Base-by-base conservation (phyloP, 2,888 invertebrate species). In the Elmis aenea region DNA sequence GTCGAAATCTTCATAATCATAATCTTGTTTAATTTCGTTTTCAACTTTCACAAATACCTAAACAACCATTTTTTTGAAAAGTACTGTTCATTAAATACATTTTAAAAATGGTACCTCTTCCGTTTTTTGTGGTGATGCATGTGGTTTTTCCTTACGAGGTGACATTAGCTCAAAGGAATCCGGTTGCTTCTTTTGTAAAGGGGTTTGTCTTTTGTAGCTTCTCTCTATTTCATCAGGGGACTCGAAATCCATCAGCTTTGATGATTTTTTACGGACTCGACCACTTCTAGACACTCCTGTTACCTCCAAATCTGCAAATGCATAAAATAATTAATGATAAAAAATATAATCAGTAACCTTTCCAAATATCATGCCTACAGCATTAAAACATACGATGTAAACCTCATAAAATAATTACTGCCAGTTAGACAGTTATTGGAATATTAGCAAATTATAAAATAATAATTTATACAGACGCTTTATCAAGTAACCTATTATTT, bases 161-260 rank as follows among this genome's bases (percentile, higher is more conserved):
- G 50, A 46, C 24, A 44, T 33, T 12, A 44, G 37, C 24, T 52
- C 50, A 13, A 26, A 39, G 14, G 30, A 28, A 8, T 44, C 44
- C 0, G 36, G 8, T 13, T 41, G 57, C 35, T 53, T 52, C 6
- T 47, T 33, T 43, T 70, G 72, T 3, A 64, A 56, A 0, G 69
- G 67, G 39, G 72, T 53, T 66, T 52, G 67, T 22, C 71, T 68
- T 44, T 70, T 72, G 50, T 72, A 77, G 36, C 74, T 73, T 13
- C 77, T 73, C 47, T 85, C 88, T 30, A 86, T 79, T 58, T 90
- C 92, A 62, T 93, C 94, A 0, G 87, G 85, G 0, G 89, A 89
- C 62, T 90, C 89, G 69, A 93, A 95, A 66, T 93, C 95, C 69
- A 90, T 81, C 24, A 96, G 72, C 64, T 95, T 93, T 0, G 93